Percentiles rank a stretch among this genome's conserved stretches.
Conservation (phyloP, 1,140 invertebrate genomes). For the Drosophila sechellia region DNA sequence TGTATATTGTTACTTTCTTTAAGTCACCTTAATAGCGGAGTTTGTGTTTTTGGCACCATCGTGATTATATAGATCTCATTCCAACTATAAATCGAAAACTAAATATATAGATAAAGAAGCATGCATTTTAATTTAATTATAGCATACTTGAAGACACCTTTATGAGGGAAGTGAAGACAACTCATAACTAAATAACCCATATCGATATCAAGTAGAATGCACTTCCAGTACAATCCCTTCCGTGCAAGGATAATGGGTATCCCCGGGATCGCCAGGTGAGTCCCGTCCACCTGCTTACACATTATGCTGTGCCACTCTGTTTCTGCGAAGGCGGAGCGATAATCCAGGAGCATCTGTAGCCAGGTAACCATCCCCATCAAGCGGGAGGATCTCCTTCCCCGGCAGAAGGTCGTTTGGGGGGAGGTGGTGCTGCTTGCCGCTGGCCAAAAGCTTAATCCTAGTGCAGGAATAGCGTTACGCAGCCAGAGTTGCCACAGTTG, state of each 20-base stretch:
- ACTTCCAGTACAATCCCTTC: not conserved
- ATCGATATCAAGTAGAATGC: too few relatives aligned
- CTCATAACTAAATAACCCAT: too few relatives aligned
- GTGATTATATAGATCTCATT: too few relatives aligned
- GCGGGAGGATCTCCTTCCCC: too few relatives aligned
- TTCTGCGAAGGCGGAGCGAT: slow-evolving; percentile 3
- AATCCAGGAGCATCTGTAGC: slow-evolving; percentile 30
- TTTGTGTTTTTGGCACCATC: too few relatives aligned
- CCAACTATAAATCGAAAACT: too few relatives aligned
- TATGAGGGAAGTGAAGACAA: too few relatives aligned
- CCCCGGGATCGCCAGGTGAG: not conserved
- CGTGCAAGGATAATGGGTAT: not conserved
- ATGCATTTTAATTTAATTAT: too few relatives aligned
- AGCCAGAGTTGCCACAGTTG: slow-evolving; percentile 36
- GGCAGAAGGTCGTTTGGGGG: slow-evolving; percentile 5
- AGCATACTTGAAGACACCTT: too few relatives aligned
- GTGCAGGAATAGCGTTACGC: slow-evolving; percentile 72
- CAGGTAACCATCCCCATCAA: not conserved
- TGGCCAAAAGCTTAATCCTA: slow-evolving; percentile 77
- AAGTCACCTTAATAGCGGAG: too few relatives aligned
- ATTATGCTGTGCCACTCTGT: not conserved
- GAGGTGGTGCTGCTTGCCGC: slow-evolving; percentile 28
- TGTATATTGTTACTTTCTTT: not conserved
- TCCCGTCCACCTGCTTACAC: not conserved
- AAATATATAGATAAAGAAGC: too few relatives aligned